phyloP scores from a whole-genome alignment of 1,140 invertebrate genomes.

The Brachionus rubens region DNA sequence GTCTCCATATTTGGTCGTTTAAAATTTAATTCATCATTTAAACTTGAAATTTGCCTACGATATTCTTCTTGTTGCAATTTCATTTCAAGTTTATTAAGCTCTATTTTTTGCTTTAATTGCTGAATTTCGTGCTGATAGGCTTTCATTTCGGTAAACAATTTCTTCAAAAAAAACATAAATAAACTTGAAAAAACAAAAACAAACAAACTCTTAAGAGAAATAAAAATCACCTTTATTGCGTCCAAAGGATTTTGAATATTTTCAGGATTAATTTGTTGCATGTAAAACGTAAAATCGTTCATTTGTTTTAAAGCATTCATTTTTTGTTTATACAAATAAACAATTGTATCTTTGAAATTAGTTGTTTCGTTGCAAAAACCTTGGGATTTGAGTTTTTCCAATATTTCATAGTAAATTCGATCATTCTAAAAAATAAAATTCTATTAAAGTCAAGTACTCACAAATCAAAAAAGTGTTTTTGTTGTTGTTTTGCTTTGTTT shows the following conservation, averaged over 20 bases:
- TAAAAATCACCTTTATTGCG: conserved; percentile 13
- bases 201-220: neutral
- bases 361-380: conserved; percentile 17
- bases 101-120: conserved; percentile 21
- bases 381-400: conserved; percentile 37
- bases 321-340: conserved; percentile 31
- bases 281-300: conserved; percentile 34
- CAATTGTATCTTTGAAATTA: neutral
- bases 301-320: conserved; percentile 21
- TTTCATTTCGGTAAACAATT: conserved; percentile 35
- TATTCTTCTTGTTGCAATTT: conserved; percentile 7
- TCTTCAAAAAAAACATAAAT: neutral
- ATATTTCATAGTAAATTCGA: conserved; percentile 40
- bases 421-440: conserved; percentile 29
- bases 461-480: too few relatives aligned
- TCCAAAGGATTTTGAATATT: conserved; percentile 5
- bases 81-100: conserved; percentile 19
- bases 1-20: neutral
- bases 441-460: too few relatives aligned
- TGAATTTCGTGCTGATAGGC: conserved; percentile 33
- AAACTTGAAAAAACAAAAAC: neutral
- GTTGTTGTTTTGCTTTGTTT: too few relatives aligned
- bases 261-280: conserved; percentile 11
- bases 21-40: conserved; percentile 7
- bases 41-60: neutral